phyloP scores from a whole-genome alignment of 2,888 invertebrate species.

The Junonia oenone region DNA sequence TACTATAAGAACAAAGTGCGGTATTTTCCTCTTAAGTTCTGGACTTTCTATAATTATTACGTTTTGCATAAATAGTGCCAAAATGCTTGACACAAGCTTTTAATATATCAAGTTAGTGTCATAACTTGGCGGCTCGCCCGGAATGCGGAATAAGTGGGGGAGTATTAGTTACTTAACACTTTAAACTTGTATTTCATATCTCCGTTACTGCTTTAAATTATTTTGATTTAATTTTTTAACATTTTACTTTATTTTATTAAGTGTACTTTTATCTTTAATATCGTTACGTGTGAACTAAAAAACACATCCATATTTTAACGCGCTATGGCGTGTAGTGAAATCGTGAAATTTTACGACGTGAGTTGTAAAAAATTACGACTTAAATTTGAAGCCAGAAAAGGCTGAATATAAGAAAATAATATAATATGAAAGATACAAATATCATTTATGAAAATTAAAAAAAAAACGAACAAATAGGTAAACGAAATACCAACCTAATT shows the following conservation, averaged over 20 bases:
- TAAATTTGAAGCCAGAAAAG: too few relatives aligned
- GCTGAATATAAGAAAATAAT: too few relatives aligned
- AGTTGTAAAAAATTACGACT: too few relatives aligned
- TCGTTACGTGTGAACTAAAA: too few relatives aligned
- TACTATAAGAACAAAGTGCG: background rate
- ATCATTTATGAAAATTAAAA: too few relatives aligned
- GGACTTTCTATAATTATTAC: slow-evolving; percentile 5
- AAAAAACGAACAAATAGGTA: too few relatives aligned
- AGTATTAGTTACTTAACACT: slow-evolving; percentile 12
- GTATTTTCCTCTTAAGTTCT: background rate
- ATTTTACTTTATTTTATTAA: too few relatives aligned
- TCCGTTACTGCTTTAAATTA: background rate
- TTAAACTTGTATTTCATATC: slow-evolving; percentile 2
- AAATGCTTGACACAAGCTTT: slow-evolving; percentile 18
- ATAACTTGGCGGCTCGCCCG: slow-evolving; percentile 22
- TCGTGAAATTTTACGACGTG: too few relatives aligned
- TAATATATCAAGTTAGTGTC: slow-evolving; percentile 20
- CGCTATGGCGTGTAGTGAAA: too few relatives aligned
- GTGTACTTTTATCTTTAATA: too few relatives aligned
- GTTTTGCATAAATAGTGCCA: slow-evolving; percentile 19
- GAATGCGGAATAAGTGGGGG: slow-evolving; percentile 13
- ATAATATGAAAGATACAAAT: too few relatives aligned
- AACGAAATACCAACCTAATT: background rate
- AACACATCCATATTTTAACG: too few relatives aligned
- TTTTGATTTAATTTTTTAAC: background rate